These are phyloP conservation scores for Cottoperca gobio DNA, from an alignment of 2,797 vertebrate genomes.

Conservation along the genomic window DNA sequence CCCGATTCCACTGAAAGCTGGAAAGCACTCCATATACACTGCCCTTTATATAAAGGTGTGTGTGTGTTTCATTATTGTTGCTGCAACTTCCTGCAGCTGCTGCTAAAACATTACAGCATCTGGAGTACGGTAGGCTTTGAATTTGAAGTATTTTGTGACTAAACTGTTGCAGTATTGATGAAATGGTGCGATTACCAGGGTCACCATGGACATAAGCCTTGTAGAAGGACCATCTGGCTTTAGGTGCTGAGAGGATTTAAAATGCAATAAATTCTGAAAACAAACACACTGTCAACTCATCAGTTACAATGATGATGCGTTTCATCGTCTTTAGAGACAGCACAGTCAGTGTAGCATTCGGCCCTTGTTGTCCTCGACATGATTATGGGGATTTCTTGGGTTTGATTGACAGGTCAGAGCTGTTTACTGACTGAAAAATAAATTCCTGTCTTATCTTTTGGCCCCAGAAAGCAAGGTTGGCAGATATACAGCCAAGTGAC, in stretches of 20 bases:
- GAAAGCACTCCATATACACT: background rate
- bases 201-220: background rate
- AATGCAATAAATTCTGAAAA: conserved; percentile 15
- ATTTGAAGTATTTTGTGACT: background rate
- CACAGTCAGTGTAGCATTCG: background rate
- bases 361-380: conserved; percentile 6
- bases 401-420: conserved; percentile 3
- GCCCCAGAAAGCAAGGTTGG: background rate
- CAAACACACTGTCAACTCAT: background rate
- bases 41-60: background rate
- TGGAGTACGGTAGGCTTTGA: background rate
- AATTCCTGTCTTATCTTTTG: background rate
- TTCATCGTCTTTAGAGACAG: background rate
- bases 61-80: background rate
- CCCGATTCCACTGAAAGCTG: conserved; percentile 11
- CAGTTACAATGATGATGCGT: conserved; percentile 1
- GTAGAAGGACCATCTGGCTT: conserved; percentile 1
- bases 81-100: background rate
- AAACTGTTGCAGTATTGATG: conserved; percentile 2
- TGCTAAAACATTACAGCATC: background rate
- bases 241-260: conserved; percentile 26
- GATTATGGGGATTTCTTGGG: conserved; percentile 30
- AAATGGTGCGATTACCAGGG: background rate
- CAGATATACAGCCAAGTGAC: background rate
- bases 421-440: background rate